Base-by-base conservation (phyloP, 2,888 invertebrate species). In the Hemistola chrysoprasaria region DNA sequence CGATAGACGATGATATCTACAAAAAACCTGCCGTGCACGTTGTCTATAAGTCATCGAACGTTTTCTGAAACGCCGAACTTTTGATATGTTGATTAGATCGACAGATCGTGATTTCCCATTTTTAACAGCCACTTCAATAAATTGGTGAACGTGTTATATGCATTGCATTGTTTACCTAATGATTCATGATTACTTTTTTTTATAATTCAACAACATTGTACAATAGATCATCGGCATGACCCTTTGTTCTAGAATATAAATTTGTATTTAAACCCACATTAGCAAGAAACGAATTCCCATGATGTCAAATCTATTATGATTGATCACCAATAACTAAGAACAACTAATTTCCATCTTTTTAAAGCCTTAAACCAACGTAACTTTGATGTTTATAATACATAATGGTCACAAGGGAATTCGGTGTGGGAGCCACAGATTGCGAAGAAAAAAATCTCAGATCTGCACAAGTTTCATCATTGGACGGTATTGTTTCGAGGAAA, bases 391-490 rank as follows among this genome's bases (percentile, higher is more conserved):
- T 64, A 73, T 68, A 72, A 73, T 72, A 74, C n/a, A n/a, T n/a
- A n/a, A n/a, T 65, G 70, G 72, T 77, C 81, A 68, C 78, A 59
- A 76, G 80, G 78, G 81, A 81, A 81, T 77, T 69, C 53, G 65
- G 57, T 71, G 80, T 82, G 82, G 68, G 81, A 81, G 79, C 65
- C 43, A 28, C 58, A 57, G 61, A 74, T 73, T 65, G 63, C 71
- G 66, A 60, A 66, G 69, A 79, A 81, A 78, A n/a, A 82, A 80
- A 71, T 78, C 78, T 61, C 75, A 74, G 67, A 65, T 64, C 70
- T 65, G 66, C 65, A 59, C 61, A 42, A 48, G 62, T 82, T 81
- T 62, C 82, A 67, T 72, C 78, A 81, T 59, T 48, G 55, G 36
- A 44, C 39, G 47, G 71, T 69, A 80, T 82, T 81, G 80, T 81